phyloP scores from a whole-genome alignment of 2,888 invertebrate genomes.

The Spisula solida region DNA sequence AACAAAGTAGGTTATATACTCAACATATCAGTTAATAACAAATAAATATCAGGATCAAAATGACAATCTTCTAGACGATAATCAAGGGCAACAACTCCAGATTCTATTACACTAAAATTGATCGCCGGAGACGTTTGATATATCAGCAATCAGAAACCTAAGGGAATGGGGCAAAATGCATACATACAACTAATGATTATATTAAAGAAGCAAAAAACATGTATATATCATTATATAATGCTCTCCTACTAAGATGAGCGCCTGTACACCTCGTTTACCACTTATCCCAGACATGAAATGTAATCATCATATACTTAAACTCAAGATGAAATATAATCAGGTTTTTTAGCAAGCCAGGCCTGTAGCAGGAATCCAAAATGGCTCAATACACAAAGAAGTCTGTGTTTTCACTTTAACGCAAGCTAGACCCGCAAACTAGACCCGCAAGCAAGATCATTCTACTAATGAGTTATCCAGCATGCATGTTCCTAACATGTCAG shows the following conservation, averaged over 20 bases:
- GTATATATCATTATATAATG: constrained; percentile 9
- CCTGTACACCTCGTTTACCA: constrained; percentile 31
- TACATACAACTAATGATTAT: not conserved
- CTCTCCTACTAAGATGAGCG: not conserved
- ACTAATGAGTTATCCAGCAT: constrained; percentile 1
- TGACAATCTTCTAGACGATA: no score
- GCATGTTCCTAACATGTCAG: constrained; percentile 18
- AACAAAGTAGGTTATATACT: not conserved
- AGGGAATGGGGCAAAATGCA: not conserved
- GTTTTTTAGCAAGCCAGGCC: constrained; percentile 58
- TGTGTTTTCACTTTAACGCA: constrained; percentile 27
- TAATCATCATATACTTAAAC: no score
- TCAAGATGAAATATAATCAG: constrained; percentile 45
- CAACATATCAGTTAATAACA: not conserved
- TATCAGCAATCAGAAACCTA: not conserved
- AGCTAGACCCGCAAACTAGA: not conserved
- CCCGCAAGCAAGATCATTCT: not conserved
- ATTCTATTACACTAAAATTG: no score
- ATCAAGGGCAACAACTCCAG: no score
- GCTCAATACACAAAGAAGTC: constrained; percentile 43
- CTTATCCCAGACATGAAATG: constrained; percentile 24
- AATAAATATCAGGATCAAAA: no score
- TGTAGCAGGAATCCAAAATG: constrained; percentile 34
- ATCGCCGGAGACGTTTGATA: no score
- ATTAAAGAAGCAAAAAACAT: not conserved